Percentiles rank a stretch among this genome's conserved stretches.
Conservation (phyloP, 1,140 invertebrate genomes). For the Zaprionus camerounensis region DNA sequence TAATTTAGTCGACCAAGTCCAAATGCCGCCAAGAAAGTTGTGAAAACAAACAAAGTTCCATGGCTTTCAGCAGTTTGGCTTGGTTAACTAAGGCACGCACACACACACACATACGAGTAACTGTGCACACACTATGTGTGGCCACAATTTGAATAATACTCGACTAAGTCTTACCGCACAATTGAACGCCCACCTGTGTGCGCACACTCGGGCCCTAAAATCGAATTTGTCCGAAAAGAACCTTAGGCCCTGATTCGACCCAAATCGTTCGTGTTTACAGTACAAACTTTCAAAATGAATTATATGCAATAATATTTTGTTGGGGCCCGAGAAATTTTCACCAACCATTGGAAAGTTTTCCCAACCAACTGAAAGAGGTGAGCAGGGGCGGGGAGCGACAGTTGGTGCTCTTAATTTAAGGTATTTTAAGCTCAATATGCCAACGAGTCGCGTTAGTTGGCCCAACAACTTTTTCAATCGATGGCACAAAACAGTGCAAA, state of each 20-base stretch:
- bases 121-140: slow-evolving; percentile 33
- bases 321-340: slow-evolving; percentile 25
- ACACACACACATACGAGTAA: not conserved
- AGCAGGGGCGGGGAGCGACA: not conserved
- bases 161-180: slow-evolving; percentile 40
- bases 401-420: slow-evolving; percentile 58
- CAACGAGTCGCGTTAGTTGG: slow-evolving; percentile 7
- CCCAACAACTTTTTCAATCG: slow-evolving; percentile 66
- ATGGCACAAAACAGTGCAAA: slow-evolving; percentile 59
- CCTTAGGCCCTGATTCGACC: slow-evolving; percentile 37
- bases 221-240: slow-evolving; percentile 46
- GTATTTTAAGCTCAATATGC: slow-evolving; percentile 23
- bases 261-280: slow-evolving; percentile 50
- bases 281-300: slow-evolving; percentile 62
- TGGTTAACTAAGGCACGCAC: slow-evolving; percentile 36
- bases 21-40: slow-evolving; percentile 15
- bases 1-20: slow-evolving; percentile 38
- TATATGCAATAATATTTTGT: slow-evolving; percentile 67
- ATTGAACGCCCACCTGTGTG: slow-evolving; percentile 40
- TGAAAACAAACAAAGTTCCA: slow-evolving; percentile 14
- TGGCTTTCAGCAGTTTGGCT: slow-evolving; percentile 29
- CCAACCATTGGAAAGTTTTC: slow-evolving; percentile 39
- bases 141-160: slow-evolving; percentile 59
- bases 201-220: slow-evolving; percentile 1
- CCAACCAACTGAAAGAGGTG: not conserved